phyloP scores from a whole-genome alignment of 2,888 invertebrate species.

The Nomada hirtipes region DNA sequence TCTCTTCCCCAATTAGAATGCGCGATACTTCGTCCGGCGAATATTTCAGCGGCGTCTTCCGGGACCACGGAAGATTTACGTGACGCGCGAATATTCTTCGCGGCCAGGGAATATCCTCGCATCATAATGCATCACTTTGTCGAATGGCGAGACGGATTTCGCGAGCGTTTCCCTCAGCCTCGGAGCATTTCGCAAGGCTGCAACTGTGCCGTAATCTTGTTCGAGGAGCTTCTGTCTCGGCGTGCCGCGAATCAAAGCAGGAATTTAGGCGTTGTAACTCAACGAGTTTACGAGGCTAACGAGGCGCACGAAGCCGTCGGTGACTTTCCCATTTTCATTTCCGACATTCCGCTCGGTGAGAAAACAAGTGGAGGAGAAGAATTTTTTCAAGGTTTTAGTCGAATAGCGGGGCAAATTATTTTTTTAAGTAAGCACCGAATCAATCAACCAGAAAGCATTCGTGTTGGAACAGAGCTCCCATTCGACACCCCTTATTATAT shows the following conservation, averaged over 20 bases:
- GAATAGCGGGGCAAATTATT: background rate
- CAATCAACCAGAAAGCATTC: background rate
- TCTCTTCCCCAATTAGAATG: constrained; percentile 39
- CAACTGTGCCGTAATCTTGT: constrained; percentile 60
- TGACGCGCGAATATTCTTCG: constrained; percentile 53
- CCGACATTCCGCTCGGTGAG: background rate
- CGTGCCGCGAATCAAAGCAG: constrained; percentile 57
- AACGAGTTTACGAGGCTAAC: constrained; percentile 48
- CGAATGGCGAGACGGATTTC: constrained; percentile 63
- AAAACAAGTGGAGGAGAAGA: background rate
- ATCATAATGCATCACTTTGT: constrained; percentile 64
- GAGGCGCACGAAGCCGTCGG: constrained; percentile 27
- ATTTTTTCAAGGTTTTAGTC: constrained; percentile 9
- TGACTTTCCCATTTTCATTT: constrained; percentile 28
- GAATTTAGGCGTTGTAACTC: constrained; percentile 59
- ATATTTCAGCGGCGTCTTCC: constrained; percentile 52
- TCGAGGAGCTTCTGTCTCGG: constrained; percentile 42
- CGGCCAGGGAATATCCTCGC: constrained; percentile 56
- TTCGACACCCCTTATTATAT: background rate
- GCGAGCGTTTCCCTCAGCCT: constrained; percentile 14
- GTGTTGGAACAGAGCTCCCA: background rate
- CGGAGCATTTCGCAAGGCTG: constrained; percentile 52
- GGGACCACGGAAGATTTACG: constrained; percentile 53
- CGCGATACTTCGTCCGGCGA: constrained; percentile 40
- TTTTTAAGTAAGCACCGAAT: background rate